A percentile compares a stretch with the other conserved stretches of the same genome.
Evolutionary conservation across 2,797 vertebrate species (phyloP).

Genomic region (Sebastes kiyomatsui): DNA sequence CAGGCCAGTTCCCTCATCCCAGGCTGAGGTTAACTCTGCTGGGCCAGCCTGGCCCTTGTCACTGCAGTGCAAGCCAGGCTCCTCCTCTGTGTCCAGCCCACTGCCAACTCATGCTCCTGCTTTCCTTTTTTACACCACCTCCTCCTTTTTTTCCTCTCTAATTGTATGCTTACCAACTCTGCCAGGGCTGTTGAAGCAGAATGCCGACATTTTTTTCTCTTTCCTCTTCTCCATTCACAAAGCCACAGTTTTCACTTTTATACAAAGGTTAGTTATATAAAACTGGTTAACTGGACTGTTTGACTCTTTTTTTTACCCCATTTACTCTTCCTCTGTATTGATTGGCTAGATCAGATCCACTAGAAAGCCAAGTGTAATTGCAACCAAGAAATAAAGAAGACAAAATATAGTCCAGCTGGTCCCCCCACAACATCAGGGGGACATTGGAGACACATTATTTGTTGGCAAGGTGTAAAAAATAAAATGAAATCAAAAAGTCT

Average conservation of each 20-base stretch:
- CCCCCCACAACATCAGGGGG: not conserved
- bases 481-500: not conserved
- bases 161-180: conserved; percentile 47
- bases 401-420: not conserved
- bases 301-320: not conserved
- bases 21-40: conserved; percentile 20
- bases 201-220: not conserved
- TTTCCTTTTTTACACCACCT: conserved; percentile 36
- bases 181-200: conserved; percentile 54
- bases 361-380: not conserved
- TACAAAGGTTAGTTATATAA: not conserved
- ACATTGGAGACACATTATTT: not conserved
- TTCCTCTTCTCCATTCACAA: conserved; percentile 6
- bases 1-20: conserved; percentile 17
- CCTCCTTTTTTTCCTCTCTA: conserved; percentile 37
- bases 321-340: not conserved
- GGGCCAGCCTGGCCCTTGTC: not conserved
- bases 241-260: not conserved
- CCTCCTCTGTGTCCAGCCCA: conserved; percentile 44
- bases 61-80: conserved; percentile 6
- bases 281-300: not conserved
- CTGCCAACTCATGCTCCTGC: conserved; percentile 53
- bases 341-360: not conserved
- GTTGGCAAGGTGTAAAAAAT: not conserved
- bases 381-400: not conserved